Conservation (phyloP, 2,113 vertebrate species). For the Beaufortia kweichowensis region DNA sequence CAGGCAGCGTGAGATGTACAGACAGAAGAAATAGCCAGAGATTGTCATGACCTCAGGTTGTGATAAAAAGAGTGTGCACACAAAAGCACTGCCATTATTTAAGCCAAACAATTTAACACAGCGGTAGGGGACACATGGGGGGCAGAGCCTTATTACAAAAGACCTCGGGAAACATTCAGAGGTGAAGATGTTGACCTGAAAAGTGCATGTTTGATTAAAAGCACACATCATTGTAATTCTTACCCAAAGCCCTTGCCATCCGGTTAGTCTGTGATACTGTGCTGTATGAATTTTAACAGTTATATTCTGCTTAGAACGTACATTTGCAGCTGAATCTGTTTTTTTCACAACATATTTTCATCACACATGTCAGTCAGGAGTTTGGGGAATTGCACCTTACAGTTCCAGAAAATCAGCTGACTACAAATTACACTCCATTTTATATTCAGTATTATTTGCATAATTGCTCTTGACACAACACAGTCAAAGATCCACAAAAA, state of each 20-base stretch:
- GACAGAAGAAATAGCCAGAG: background rate
- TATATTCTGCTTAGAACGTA: too few species aligned
- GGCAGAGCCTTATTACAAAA: conserved; percentile 9
- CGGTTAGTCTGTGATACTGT: background rate
- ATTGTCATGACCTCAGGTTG: background rate
- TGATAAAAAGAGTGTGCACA: conserved; percentile 10
- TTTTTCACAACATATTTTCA: too few species aligned
- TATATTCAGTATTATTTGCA: conserved; percentile 9
- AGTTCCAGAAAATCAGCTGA: conserved; percentile 25
- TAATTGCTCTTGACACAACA: background rate
- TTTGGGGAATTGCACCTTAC: conserved; percentile 24
- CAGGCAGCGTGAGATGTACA: conserved; percentile 2
- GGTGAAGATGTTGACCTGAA: background rate
- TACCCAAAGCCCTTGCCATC: background rate
- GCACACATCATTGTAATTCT: background rate
- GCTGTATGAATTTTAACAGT: background rate
- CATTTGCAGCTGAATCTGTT: too few species aligned
- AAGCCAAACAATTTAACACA: conserved; percentile 29
- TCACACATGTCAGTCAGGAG: conserved; percentile 41
- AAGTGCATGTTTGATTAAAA: background rate
- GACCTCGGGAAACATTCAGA: conserved; percentile 7
- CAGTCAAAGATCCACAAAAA: background rate
- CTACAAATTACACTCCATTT: conserved; percentile 26
- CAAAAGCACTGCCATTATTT: conserved; percentile 10
- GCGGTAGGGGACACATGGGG: background rate